Conservation (phyloP, 2,797 vertebrate species). For the Girardinus metallicus region DNA sequence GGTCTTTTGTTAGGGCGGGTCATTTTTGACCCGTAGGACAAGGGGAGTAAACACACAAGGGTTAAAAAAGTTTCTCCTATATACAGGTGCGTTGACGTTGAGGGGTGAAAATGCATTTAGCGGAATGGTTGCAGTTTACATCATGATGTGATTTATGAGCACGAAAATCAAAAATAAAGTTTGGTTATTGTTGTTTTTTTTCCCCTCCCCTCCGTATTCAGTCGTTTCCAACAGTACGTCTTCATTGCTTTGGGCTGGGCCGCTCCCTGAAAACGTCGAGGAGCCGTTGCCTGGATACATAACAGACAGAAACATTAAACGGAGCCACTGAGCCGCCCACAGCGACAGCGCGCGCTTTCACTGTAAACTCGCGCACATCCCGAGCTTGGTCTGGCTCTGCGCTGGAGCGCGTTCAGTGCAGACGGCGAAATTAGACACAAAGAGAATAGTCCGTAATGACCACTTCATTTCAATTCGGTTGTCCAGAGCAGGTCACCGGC, state of each 20-base stretch:
- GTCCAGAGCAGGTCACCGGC: background rate
- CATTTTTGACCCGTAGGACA: no score
- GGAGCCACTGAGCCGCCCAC: slow-evolving; percentile 32
- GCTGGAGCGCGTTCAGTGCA: slow-evolving; percentile 36
- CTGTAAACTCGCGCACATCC: slow-evolving; percentile 43
- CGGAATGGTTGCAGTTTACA: slow-evolving; percentile 18
- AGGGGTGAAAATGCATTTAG: background rate
- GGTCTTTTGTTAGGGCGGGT: no score
- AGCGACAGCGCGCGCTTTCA: slow-evolving; percentile 24
- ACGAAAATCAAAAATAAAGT: background rate
- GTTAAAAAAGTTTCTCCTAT: slow-evolving; percentile 30
- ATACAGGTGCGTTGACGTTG: slow-evolving; percentile 16
- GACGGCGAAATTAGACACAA: slow-evolving; percentile 42
- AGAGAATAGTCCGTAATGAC: background rate
- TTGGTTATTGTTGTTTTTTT: background rate
- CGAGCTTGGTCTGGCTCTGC: slow-evolving; percentile 5
- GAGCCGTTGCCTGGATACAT: slow-evolving; percentile 71
- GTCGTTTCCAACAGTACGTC: slow-evolving; percentile 25
- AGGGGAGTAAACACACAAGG: no score
- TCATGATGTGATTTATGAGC: background rate
- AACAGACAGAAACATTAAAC: slow-evolving; percentile 56
- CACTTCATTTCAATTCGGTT: background rate
- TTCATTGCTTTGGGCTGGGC: background rate
- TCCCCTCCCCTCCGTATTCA: slow-evolving; percentile 6
- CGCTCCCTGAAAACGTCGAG: slow-evolving; percentile 39